phyloP scores from a whole-genome alignment of 2,888 invertebrate genomes.

The Mycalesis mineus region DNA sequence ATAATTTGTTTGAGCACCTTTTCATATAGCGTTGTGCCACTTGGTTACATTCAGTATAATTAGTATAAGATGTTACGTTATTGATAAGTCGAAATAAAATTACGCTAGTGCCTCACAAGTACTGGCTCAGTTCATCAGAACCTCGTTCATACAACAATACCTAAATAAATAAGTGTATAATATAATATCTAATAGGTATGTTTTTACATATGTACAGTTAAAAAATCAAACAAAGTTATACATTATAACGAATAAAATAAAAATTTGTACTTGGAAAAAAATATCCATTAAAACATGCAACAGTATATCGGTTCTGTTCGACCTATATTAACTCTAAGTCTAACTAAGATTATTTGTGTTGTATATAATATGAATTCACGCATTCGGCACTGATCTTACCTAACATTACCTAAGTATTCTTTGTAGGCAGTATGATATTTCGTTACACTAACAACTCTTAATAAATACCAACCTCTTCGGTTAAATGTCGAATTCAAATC shows the following conservation, averaged over 20 bases:
- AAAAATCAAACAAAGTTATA: conserved; percentile 63
- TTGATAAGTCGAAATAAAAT: conserved; percentile 29
- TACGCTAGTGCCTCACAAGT: conserved; percentile 51
- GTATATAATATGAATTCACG: conserved; percentile 52
- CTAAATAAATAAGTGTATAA: conserved; percentile 74
- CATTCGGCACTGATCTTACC: conserved; percentile 37
- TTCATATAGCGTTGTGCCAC: conserved; percentile 26
- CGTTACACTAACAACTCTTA: background rate
- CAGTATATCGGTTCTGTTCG: conserved; percentile 51
- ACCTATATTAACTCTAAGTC: conserved; percentile 61
- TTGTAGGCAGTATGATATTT: background rate
- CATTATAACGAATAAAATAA: conserved; percentile 57
- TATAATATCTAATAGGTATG: conserved; percentile 61
- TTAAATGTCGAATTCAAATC: no score
- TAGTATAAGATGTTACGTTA: conserved; percentile 22
- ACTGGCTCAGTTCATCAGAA: conserved; percentile 55
- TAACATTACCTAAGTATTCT: conserved; percentile 1
- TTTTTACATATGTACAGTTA: conserved; percentile 76
- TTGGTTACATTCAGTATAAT: conserved; percentile 28
- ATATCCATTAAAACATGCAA: conserved; percentile 53
- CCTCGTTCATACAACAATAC: conserved; percentile 61
- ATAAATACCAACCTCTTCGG: background rate
- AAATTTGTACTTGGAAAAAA: conserved; percentile 74
- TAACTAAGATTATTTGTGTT: conserved; percentile 71
- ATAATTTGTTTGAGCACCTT: conserved; percentile 28